These are phyloP conservation scores for Crypturellus tataupa DNA, from an alignment of 2,797 vertebrate genomes.

Conservation along the genomic window DNA sequence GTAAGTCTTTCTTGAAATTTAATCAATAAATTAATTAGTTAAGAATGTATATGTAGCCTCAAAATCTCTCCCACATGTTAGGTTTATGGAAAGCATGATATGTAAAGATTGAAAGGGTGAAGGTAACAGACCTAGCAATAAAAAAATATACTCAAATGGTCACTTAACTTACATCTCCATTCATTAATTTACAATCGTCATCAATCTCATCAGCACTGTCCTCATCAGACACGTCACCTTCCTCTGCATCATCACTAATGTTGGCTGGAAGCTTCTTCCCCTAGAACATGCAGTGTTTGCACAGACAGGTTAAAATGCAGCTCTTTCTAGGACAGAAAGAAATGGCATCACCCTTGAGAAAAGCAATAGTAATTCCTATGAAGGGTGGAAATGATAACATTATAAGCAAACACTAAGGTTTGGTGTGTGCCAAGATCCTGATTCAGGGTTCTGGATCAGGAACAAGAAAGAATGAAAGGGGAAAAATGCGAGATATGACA, in stretches of 20 bases:
- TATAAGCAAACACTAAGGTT: neutral
- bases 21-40: neutral
- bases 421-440: neutral
- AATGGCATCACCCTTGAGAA: neutral
- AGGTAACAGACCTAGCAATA: neutral
- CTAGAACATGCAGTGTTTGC: constrained; percentile 73
- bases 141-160: neutral
- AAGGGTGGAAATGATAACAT: neutral
- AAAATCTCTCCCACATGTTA: neutral
- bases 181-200: constrained; percentile 95
- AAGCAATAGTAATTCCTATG: neutral
- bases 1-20: neutral
- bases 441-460: neutral
- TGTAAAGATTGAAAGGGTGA: neutral
- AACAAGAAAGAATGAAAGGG: neutral
- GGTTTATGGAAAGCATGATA: neutral
- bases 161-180: constrained; percentile 91
- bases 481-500: neutral
- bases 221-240: constrained; percentile 97
- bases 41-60: neutral
- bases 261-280: constrained; percentile 95
- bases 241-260: constrained; percentile 94
- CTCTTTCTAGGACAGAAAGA: neutral
- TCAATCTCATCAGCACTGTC: constrained; percentile 99
- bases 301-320: neutral